Evolutionary conservation across 2,797 vertebrate genomes (phyloP).

Genomic region (Simalia tracyae): DNA sequence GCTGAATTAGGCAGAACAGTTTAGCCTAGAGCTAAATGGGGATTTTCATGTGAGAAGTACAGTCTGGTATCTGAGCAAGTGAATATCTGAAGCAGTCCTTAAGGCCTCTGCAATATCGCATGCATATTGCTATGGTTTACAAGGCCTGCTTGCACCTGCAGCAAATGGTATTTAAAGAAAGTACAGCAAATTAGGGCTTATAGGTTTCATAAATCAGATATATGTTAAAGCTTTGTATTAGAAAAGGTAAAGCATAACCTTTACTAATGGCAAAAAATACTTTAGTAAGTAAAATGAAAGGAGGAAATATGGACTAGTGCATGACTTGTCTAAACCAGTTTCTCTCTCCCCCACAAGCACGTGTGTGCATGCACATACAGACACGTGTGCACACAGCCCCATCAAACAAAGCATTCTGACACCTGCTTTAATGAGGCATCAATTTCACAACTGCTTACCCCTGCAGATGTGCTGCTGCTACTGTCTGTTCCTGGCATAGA

Average conservation of each 20-base stretch:
- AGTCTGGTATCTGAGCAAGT: neutral
- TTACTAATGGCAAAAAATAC: neutral
- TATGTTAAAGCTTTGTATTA: neutral
- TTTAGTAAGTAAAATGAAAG: neutral
- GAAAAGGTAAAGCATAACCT: neutral
- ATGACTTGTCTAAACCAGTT: neutral
- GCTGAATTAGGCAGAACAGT: conserved; percentile 2
- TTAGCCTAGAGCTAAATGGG: neutral
- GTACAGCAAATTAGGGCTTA: neutral
- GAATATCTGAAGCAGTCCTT: neutral
- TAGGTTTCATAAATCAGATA: neutral
- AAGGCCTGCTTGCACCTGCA: neutral
- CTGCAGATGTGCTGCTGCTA: conserved; percentile 51
- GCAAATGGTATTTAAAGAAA: neutral
- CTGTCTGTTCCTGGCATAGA: conserved; percentile 59
- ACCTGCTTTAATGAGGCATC: conserved; percentile 2
- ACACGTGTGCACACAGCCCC: neutral
- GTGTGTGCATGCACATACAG: neutral
- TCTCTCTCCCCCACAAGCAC: neutral
- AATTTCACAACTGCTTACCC: conserved; percentile 64
- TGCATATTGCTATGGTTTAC: neutral
- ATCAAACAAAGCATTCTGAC: conserved; percentile 17
- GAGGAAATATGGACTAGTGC: neutral
- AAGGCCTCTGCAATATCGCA: neutral
- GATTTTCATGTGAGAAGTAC: neutral